phyloP scores from a whole-genome alignment of 2,888 invertebrate genomes.

The Drosophila neotestacea region DNA sequence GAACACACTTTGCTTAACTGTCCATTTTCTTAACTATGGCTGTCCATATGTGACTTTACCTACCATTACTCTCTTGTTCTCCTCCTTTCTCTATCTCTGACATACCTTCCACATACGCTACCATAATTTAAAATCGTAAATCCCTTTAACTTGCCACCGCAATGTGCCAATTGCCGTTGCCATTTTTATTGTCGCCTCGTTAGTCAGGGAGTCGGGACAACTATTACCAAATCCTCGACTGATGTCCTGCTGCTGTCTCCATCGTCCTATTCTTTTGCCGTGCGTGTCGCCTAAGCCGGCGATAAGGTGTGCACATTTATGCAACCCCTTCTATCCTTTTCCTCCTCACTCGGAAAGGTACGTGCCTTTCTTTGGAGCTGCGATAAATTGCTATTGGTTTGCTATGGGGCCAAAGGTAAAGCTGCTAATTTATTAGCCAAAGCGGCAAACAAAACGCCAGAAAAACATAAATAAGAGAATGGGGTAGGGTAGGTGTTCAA shows the following conservation, averaged over 20 bases:
- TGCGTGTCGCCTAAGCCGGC: slow-evolving; percentile 77
- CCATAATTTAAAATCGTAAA: slow-evolving; percentile 69
- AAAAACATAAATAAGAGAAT: slow-evolving; percentile 71
- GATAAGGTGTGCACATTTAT: slow-evolving; percentile 77
- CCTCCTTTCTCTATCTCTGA: not conserved
- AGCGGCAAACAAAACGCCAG: slow-evolving; percentile 68
- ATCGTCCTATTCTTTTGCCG: not conserved
- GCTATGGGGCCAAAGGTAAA: slow-evolving; percentile 75
- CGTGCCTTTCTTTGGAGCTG: slow-evolving; percentile 70
- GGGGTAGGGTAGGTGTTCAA: slow-evolving; percentile 10
- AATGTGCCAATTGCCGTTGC: slow-evolving; percentile 76
- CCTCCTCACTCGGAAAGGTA: slow-evolving; percentile 21
- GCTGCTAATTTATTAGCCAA: slow-evolving; percentile 80
- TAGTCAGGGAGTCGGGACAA: slow-evolving; percentile 65
- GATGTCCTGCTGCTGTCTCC: slow-evolving; percentile 31
- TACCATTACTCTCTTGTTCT: not conserved
- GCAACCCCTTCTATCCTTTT: not conserved
- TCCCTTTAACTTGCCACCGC: slow-evolving; percentile 74
- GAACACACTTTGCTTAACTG: not conserved
- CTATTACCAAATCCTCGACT: slow-evolving; percentile 66
- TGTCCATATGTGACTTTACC: not conserved
- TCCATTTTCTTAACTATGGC: not conserved
- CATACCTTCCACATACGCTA: slow-evolving; percentile 3
- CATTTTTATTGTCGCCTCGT: slow-evolving; percentile 77
- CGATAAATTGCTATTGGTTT: slow-evolving; percentile 80